These are phyloP conservation scores for Cheilinus undulatus DNA, from an alignment of 2,113 vertebrate species.

Conservation along the genomic window DNA sequence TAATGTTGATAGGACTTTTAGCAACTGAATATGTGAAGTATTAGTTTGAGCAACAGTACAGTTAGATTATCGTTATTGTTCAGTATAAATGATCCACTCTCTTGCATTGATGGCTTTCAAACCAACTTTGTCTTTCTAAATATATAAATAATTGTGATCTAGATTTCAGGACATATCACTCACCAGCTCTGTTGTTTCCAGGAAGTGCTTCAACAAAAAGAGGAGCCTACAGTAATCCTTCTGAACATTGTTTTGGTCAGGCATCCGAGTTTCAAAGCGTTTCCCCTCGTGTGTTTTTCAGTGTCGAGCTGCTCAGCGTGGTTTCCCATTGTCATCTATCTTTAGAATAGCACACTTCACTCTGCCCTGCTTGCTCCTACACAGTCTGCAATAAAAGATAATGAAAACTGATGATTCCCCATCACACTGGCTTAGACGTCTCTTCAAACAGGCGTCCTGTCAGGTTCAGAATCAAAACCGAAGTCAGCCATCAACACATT, in stretches of 20 bases:
- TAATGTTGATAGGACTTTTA: no score
- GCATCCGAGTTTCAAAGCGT: background rate
- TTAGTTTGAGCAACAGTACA: no score
- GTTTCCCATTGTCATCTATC: background rate
- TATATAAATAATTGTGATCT: background rate
- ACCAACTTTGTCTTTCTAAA: background rate
- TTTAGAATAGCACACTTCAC: constrained; percentile 17
- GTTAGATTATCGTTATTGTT: no score
- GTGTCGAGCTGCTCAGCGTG: background rate
- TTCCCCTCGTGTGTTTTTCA: background rate
- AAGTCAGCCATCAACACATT: constrained; percentile 39
- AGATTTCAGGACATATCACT: background rate
- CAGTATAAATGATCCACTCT: no score
- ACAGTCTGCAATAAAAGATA: background rate
- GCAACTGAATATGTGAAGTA: no score
- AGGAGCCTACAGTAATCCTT: background rate
- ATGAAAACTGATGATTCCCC: constrained; percentile 34
- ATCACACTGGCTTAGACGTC: background rate
- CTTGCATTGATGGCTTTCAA: background rate
- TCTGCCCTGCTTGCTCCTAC: background rate
- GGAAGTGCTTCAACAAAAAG: background rate
- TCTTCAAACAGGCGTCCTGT: background rate
- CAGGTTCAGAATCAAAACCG: constrained; percentile 40
- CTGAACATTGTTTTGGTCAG: background rate
- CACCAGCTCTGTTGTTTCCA: background rate